Evolutionary conservation across 2,888 invertebrate species (phyloP).

Genomic region (Scelioninae gen. 1): DNA sequence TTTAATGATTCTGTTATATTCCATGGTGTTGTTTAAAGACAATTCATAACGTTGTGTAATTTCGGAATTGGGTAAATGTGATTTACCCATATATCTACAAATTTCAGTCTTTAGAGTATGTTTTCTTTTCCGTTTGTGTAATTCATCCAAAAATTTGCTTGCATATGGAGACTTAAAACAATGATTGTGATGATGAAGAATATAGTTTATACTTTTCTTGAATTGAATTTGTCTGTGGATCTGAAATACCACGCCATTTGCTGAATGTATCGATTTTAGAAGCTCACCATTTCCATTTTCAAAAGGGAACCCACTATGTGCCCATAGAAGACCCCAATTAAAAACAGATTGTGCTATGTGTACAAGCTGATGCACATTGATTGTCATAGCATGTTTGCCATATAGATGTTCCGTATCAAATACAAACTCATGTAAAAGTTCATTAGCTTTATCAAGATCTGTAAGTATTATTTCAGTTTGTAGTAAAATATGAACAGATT

Average conservation of each 20-base stretch:
- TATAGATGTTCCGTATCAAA: slow-evolving; percentile 30
- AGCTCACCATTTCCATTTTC: too few relatives aligned
- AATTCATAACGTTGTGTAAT: background rate
- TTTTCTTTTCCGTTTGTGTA: slow-evolving; percentile 7
- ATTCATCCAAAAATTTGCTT: background rate
- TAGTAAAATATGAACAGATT: slow-evolving; percentile 26
- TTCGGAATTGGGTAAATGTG: background rate
- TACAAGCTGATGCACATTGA: slow-evolving; percentile 50
- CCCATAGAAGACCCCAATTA: slow-evolving; percentile 38
- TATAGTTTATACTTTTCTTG: slow-evolving; percentile 1
- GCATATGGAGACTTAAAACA: background rate
- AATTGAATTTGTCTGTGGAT: slow-evolving; percentile 33
- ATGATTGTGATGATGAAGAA: background rate
- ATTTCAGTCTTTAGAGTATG: background rate
- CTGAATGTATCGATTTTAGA: slow-evolving; percentile 20
- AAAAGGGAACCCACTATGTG: too few relatives aligned
- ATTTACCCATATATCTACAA: slow-evolving; percentile 19
- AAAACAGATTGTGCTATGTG: slow-evolving; percentile 50
- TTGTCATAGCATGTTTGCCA: slow-evolving; percentile 54
- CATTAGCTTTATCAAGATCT: slow-evolving; percentile 36
- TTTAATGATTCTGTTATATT: slow-evolving; percentile 13
- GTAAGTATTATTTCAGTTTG: slow-evolving; percentile 22
- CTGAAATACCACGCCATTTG: slow-evolving; percentile 38
- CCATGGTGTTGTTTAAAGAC: background rate
- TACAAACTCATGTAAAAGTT: slow-evolving; percentile 32